phyloP scores from a whole-genome alignment of 2,113 vertebrate genomes.

The Myiozetetes cayanensis region DNA sequence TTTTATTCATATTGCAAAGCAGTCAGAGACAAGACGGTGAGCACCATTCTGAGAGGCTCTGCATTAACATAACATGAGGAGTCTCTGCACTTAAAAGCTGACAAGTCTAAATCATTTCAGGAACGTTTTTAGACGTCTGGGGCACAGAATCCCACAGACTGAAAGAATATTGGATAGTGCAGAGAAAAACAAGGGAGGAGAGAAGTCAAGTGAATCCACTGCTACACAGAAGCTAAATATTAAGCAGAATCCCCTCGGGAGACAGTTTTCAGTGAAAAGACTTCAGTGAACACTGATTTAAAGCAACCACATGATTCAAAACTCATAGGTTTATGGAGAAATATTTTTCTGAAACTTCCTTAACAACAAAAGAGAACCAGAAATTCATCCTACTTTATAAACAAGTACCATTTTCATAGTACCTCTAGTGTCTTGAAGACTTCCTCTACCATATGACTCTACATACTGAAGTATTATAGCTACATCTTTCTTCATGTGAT shows the following conservation, averaged over 20 bases:
- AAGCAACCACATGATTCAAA: not conserved
- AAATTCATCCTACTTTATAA: not conserved
- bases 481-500: not conserved
- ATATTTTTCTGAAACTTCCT: not conserved
- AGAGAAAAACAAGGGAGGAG: not conserved
- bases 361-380: not conserved
- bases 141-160: not conserved
- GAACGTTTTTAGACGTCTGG: not conserved
- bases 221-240: not conserved
- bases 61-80: not conserved
- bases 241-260: not conserved
- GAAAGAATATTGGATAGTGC: not conserved
- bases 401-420: not conserved
- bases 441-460: not conserved
- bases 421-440: not conserved
- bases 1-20: not conserved
- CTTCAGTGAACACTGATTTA: not conserved
- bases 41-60: not conserved
- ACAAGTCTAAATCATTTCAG: not conserved
- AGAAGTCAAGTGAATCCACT: not conserved
- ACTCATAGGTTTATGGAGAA: not conserved
- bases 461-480: not conserved
- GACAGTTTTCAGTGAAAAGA: not conserved
- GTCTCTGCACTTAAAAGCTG: not conserved
- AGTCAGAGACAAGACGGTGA: not conserved